Evolutionary conservation across 2,797 vertebrate genomes (phyloP), one percentile per base, ranked within the genome.

Genomic region (Dipus sagitta): DNA sequence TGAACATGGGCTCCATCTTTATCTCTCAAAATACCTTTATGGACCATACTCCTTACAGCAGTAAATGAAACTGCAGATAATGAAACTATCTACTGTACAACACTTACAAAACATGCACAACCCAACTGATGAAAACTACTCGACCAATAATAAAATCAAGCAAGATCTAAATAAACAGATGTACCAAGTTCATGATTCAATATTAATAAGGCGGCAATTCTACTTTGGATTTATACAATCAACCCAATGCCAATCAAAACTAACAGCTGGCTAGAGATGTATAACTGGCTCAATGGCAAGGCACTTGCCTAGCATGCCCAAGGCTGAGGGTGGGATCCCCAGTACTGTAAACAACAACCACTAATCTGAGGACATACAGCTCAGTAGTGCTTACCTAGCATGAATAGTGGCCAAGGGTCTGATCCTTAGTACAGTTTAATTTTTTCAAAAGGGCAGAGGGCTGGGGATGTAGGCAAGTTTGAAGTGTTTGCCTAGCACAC

Each of bases 181-280:
- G 78, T 67, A 47, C 15, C 26, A 88, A 62, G 38, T 86, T 90
- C 42, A 42, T 30, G 65, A 20, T 47, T 82, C 81, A 91, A 32
- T 67, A 65, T 67, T 8, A 80, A 30, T 42, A 91, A 79, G n/a
- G 86, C 42, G 23, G 67, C 72, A 83, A 24, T 64, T 75, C 28
- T 34, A 38, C 54, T 74, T 32, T 58, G 2, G 72, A 72, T 86
- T 67, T 86, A 79, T 47, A 92, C 64, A 71, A 72, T 88, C 74
- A 90, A 72, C 15, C 5, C 47, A 89, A 81, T 24, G 30, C 21
- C 67, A 93, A 91, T 32, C 79, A 92, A 75, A 88, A 83, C 20
- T 77, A 82, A 21, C 15, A 62, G 34, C 30, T 47, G 64, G 14
- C 18, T 67, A 67, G 38, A 84, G 21, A n/a, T 58, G 70, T 58